Evolutionary conservation across 2,888 invertebrate species (phyloP).

Genomic region (Acrobasis suavella): DNA sequence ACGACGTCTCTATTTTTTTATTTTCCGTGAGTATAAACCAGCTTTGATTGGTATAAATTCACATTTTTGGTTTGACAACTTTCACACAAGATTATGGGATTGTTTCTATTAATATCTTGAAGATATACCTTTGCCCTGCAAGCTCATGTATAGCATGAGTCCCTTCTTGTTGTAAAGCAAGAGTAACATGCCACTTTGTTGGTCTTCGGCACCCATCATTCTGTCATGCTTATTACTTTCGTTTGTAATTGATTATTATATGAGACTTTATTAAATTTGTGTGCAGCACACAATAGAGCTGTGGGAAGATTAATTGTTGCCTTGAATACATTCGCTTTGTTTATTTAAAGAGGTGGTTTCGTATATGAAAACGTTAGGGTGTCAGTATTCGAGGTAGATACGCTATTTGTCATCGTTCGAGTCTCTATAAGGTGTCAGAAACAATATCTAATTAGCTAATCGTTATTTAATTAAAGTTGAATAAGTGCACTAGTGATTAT

Average conservation of each 20-base stretch:
- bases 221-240: constrained; percentile 7
- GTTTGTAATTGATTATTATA: constrained; percentile 6
- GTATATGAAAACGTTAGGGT: neutral
- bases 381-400: neutral
- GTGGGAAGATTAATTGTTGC: neutral
- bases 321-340: neutral
- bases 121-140: constrained; percentile 51
- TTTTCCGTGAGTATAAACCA: constrained; percentile 94
- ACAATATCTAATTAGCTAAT: constrained; percentile 22
- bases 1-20: constrained; percentile 97
- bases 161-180: constrained; percentile 21
- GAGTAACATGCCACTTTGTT: constrained; percentile 10
- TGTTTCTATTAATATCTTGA: constrained; percentile 71
- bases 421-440: neutral
- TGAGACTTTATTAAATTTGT: neutral
- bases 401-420: neutral
- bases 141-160: constrained; percentile 40
- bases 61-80: constrained; percentile 75
- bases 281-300: constrained; percentile 1
- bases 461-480: constrained; percentile 19
- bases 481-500: constrained; percentile 6
- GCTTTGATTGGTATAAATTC: constrained; percentile 64
- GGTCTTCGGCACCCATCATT: constrained; percentile 2
- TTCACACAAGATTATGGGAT: constrained; percentile 72
- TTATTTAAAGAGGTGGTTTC: neutral